phyloP scores from a whole-genome alignment of 2,113 vertebrate species.

The Nothocercus nigrocapillus region DNA sequence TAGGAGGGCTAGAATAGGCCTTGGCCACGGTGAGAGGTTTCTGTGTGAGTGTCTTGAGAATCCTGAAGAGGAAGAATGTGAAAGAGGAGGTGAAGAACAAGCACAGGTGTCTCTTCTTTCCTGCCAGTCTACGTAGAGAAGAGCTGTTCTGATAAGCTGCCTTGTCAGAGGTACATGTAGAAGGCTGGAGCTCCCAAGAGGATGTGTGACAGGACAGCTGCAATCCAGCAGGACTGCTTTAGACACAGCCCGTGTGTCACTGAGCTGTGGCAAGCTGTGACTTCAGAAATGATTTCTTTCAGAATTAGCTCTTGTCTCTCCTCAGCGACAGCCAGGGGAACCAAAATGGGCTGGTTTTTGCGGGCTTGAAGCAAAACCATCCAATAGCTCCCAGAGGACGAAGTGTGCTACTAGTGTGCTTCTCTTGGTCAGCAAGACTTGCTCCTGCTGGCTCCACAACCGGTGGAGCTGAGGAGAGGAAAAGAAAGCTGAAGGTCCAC shows the following conservation, averaged over 20 bases:
- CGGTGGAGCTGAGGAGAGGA: not conserved
- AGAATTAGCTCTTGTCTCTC: not conserved
- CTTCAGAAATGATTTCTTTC: not conserved
- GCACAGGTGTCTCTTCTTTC: not conserved
- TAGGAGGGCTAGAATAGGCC: not conserved
- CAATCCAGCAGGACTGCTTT: conserved; percentile 7
- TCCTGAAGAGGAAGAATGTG: not conserved
- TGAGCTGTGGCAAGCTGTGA: not conserved
- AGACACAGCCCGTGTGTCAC: not conserved
- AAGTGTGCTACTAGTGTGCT: not conserved
- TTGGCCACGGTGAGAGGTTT: not conserved
- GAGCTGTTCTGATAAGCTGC: not conserved
- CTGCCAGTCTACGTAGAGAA: not conserved
- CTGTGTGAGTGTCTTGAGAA: not conserved
- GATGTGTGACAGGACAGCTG: not conserved
- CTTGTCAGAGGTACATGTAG: not conserved
- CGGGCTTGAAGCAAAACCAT: not conserved
- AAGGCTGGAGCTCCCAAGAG: not conserved
- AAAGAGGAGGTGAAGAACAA: not conserved
- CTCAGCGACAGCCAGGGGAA: not conserved
- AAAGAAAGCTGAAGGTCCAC: not conserved
- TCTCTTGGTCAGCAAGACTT: not conserved
- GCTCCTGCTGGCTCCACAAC: not conserved
- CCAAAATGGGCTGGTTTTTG: not conserved
- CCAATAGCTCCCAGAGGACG: not conserved